phyloP scores from a whole-genome alignment of 2,888 invertebrate species.

The Busseola fusca region DNA sequence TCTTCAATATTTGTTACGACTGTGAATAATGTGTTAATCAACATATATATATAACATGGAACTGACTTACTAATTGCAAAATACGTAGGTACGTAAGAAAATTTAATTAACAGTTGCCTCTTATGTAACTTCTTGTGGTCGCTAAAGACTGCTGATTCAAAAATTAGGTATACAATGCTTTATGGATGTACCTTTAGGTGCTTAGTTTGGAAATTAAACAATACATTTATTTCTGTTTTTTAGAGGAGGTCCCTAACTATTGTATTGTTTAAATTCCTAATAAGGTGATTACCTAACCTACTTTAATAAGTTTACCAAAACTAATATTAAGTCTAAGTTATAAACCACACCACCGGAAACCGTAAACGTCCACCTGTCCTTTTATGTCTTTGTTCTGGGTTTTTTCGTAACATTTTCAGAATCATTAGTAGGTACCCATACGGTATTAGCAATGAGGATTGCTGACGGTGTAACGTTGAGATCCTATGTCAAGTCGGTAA shows the following conservation, averaged over 20 bases:
- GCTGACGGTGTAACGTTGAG: not conserved
- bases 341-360: not conserved
- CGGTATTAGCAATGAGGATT: not conserved
- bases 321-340: not conserved
- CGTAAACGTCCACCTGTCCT: not conserved
- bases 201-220: not conserved
- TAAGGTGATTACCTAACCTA: not conserved
- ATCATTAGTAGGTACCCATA: not conserved
- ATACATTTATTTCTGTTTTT: not conserved
- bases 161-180: not conserved
- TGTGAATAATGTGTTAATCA: not conserved
- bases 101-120: not conserved
- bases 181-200: not conserved
- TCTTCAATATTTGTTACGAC: not conserved
- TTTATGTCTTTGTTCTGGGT: not conserved
- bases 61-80: not conserved
- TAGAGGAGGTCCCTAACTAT: not conserved
- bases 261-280: too few species aligned
- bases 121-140: not conserved
- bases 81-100: not conserved
- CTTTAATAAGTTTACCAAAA: not conserved
- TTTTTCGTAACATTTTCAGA: not conserved
- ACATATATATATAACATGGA: not conserved
- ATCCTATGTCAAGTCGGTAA: not conserved
- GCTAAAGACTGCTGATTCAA: not conserved